Evolutionary conservation across 2,888 invertebrate genomes (phyloP).

Genomic region (Pseudococcus jackbeardsleyi): DNA sequence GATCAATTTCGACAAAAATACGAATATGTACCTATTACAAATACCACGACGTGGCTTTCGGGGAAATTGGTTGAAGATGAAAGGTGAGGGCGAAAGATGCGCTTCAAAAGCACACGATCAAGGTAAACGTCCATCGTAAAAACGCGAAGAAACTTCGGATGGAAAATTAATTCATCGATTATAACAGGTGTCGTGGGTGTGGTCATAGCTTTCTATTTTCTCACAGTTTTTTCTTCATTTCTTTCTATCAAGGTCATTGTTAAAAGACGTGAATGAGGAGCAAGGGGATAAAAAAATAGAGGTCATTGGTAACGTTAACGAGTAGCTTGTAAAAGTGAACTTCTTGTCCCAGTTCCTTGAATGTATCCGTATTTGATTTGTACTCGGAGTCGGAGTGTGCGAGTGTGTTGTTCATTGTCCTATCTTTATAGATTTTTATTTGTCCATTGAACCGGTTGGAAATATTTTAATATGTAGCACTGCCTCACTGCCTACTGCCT

Average conservation of each 20-base stretch:
- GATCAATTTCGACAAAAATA: neutral
- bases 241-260: constrained; percentile 63
- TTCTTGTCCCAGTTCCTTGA: constrained; percentile 64
- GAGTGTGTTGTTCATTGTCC: constrained; percentile 52
- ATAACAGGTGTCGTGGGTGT: constrained; percentile 58
- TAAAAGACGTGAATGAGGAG: neutral
- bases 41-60: neutral
- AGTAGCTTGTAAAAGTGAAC: constrained; percentile 63
- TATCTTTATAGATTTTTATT: constrained; percentile 61
- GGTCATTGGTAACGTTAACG: constrained; percentile 59
- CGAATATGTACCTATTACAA: neutral
- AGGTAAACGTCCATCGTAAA: neutral
- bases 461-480: constrained; percentile 59
- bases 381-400: constrained; percentile 17
- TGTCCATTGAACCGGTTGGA: constrained; percentile 55
- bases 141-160: constrained; percentile 17
- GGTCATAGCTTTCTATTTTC: constrained; percentile 62
- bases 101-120: neutral
- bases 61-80: neutral
- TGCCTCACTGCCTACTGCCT: neutral
- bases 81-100: neutral
- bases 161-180: constrained; percentile 33
- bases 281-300: constrained; percentile 37
- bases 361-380: constrained; percentile 64
- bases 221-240: constrained; percentile 16